A percentile compares a stretch with the other conserved stretches of the same genome.
Conservation (phyloP, 2,113 vertebrate species). For the Lagopus leucura region DNA sequence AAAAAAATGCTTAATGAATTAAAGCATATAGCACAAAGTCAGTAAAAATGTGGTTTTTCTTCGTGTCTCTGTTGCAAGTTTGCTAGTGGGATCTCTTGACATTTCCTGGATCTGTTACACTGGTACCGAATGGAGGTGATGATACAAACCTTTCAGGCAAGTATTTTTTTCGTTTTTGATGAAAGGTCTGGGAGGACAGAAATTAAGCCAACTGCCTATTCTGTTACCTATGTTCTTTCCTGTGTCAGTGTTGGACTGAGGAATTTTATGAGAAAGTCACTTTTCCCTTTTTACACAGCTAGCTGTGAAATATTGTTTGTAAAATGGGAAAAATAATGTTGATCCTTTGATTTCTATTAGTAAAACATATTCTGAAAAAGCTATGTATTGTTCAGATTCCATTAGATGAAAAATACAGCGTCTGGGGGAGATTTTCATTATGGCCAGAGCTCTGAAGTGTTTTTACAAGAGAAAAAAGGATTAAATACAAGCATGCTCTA, state of each 20-base stretch:
- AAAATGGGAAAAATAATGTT: background rate
- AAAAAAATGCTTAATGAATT: background rate
- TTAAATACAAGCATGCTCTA: background rate
- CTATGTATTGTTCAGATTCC: background rate
- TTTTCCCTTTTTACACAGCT: background rate
- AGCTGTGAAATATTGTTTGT: background rate
- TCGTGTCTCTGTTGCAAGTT: background rate
- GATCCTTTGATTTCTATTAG: background rate
- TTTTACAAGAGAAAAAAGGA: background rate
- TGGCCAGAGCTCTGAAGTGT: background rate
- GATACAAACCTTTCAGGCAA: background rate
- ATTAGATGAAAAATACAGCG: background rate
- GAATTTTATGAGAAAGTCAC: background rate
- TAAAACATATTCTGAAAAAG: background rate
- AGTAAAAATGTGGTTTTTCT: background rate
- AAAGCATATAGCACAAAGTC: background rate
- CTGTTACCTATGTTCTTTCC: background rate
- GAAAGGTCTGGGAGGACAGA: background rate
- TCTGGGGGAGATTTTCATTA: background rate
- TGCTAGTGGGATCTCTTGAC: background rate
- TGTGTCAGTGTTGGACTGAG: background rate
- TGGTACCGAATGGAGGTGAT: background rate
- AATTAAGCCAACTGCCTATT: background rate
- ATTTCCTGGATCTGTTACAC: background rate
- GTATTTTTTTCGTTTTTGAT: background rate